Evolutionary conservation across 2,113 vertebrate genomes (phyloP), one percentile per base, ranked within the genome.

Genomic region (Fulica atra): DNA sequence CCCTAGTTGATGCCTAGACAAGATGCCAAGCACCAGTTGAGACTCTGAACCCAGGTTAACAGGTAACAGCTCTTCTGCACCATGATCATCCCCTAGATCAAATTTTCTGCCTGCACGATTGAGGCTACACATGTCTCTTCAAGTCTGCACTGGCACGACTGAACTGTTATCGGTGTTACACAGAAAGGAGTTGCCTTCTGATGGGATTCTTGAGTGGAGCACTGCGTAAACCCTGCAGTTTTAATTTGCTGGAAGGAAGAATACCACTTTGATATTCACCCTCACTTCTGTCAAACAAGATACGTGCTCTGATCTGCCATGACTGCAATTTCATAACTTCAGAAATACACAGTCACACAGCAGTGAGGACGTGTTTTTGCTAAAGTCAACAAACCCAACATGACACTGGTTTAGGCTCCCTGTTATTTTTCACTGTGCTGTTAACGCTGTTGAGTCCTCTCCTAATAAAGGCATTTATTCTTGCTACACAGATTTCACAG

Each of bases 201-300:
- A 95, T 48, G 78, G 81, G 44, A 85, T 86, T 73, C 92, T 91
- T 1, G 2, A 94, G 84, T 42, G 50, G 50, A 91, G 53, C 66
- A 57, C 51, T 38, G 71, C 11, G 2, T 50, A 87, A 94, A 95
- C 40, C 87, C 59, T 13, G 11, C 6, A 13, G 63, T 80, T 95
- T 81, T 59, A 65, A 76, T 72, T 77, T 92, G 63, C 78, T 93
- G 74, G 81, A 82, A 91, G 89, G 93, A 88, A 85, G 78, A 89
- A 66, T 25, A 65, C 28, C 81, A 53, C 63, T 93, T 94, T 93
- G 89, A 93, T 91, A 88, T 63, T 73, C 81, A 87, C 74, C 53
- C 73, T 85, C 44, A 24, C 66, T 89, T 73, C 78, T 88, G 81
- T 77, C 92, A 89, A 44, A 86, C 84, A 80, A 82, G 92, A 59